Evolutionary conservation across 1,140 invertebrate genomes (phyloP), one percentile per base, ranked within the genome.

Genomic region (Apocrypta bakeri): DNA sequence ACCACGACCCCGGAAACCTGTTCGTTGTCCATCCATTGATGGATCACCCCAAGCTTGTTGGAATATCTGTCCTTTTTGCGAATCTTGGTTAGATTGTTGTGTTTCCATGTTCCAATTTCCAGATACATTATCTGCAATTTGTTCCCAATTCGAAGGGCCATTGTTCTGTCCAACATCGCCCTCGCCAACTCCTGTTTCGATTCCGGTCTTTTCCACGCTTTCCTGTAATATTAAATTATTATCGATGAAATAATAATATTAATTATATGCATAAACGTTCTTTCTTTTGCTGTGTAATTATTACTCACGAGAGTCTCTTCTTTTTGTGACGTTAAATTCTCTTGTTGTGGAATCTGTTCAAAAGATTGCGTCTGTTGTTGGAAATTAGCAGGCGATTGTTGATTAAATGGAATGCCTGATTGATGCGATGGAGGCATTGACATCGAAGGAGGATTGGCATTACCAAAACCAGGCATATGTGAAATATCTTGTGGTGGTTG

Each of bases 391-490:
- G 85, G 88, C 85, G 90, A 90, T 27, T 91, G 91, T 25, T 90
- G 90, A 83, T 88, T 92, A 40, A 87, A 92, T 40, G 89, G 89
- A 48, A 92, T 84, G 77, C 87, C 66, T 86, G 85, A 72, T 88
- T 90, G 91, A 85, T 92, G 90, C 12, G 91, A 90, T 0, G 90
- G 90, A 37, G 91, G 91, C 90, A 92, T 92, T 2, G 91, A 91
- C 80, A 92, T 92, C 3, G 91, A 91, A 21, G 91, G 90, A 72
- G 91, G 91, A 82, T 92, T 92, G 8, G 91, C 90, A 84, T 90
- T 91, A 37, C 90, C 87, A 73, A 91, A 92, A 79, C 89, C 90
- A 74, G 90, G 89, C 87, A 92, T 90, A 84, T 91, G 91, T 8
- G 90, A 80, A 79, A 92, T 90, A 17, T 92, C 91, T 56, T 90